These are phyloP conservation scores for Marasmarcha lunaedactyla DNA, from an alignment of 2,888 invertebrate species.

Conservation along the genomic window DNA sequence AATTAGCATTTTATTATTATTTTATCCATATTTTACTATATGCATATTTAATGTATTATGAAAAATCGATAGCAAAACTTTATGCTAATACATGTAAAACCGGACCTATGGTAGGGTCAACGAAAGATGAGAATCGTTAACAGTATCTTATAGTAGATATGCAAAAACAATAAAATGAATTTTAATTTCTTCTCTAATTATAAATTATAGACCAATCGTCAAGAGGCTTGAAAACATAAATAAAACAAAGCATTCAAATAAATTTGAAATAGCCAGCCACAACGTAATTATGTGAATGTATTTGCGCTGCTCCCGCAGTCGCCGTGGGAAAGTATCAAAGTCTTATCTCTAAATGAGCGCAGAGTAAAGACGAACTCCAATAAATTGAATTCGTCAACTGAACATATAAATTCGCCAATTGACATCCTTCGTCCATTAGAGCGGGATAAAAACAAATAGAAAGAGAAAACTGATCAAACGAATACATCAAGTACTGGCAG, in stretches of 20 bases:
- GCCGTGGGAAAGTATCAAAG: slow-evolving; percentile 40
- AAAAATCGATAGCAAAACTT: no score
- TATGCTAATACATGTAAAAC: no score
- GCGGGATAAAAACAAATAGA: slow-evolving; percentile 24
- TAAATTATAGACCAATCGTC: neutral
- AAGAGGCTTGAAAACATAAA: neutral
- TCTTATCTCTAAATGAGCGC: slow-evolving; percentile 23
- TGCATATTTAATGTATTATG: no score
- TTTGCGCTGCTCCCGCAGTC: slow-evolving; percentile 9
- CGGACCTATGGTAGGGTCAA: no score
- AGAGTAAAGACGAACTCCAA: slow-evolving; percentile 26
- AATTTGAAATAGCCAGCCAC: slow-evolving; percentile 1
- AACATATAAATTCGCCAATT: slow-evolving; percentile 51
- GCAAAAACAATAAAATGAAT: no score
- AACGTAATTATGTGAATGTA: slow-evolving; percentile 6
- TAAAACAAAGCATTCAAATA: slow-evolving; percentile 2
- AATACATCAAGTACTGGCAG: slow-evolving; percentile 25
- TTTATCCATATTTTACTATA: no score
- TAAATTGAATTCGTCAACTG: slow-evolving; percentile 53
- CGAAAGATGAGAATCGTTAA: no score
- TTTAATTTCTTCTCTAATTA: no score
- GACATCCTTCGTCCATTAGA: slow-evolving; percentile 45
- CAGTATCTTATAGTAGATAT: no score
- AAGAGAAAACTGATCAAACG: slow-evolving; percentile 18
- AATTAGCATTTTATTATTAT: slow-evolving; percentile 23